These are phyloP conservation scores for Speoplatyrhinus poulsoni DNA, from an alignment of 2,113 vertebrate genomes.

Conservation along the genomic window DNA sequence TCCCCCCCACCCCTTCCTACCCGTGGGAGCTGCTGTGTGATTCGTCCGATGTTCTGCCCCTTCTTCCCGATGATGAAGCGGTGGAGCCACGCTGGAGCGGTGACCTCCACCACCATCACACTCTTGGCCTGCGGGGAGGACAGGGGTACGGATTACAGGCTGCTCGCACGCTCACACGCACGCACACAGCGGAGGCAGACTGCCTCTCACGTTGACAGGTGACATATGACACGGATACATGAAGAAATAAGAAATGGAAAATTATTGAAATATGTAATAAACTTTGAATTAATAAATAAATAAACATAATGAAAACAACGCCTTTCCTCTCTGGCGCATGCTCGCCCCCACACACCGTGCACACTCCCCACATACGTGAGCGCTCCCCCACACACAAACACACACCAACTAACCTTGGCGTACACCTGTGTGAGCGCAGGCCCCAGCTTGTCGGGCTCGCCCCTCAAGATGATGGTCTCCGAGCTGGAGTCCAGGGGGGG, in stretches of 20 bases:
- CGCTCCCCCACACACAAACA: background rate
- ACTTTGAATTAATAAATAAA: no score
- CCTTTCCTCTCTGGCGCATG: background rate
- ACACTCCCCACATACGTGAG: background rate
- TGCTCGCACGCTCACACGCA: no score
- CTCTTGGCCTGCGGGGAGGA: conserved; percentile 72
- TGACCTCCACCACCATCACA: conserved; percentile 78
- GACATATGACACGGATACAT: no score
- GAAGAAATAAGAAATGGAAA: no score
- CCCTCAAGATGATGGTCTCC: conserved; percentile 79
- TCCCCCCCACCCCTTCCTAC: conserved; percentile 48
- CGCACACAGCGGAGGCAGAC: background rate
- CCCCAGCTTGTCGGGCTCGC: conserved; percentile 77
- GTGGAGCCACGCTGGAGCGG: conserved; percentile 81
- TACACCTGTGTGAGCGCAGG: conserved; percentile 79
- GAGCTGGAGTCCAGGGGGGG: conserved; percentile 75
- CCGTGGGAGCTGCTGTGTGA: conserved; percentile 79
- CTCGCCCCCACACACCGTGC: background rate
- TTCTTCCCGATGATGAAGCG: conserved; percentile 85
- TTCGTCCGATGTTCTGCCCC: conserved; percentile 80
- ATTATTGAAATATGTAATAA: no score
- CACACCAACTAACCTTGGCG: conserved; percentile 69
- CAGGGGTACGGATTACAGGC: background rate
- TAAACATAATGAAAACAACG: no score
- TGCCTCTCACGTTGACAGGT: no score